A percentile compares a stretch with the other conserved stretches of the same genome.
phyloP scores from a whole-genome alignment of 2,113 vertebrate genomes.

The Condylura cristata region DNA sequence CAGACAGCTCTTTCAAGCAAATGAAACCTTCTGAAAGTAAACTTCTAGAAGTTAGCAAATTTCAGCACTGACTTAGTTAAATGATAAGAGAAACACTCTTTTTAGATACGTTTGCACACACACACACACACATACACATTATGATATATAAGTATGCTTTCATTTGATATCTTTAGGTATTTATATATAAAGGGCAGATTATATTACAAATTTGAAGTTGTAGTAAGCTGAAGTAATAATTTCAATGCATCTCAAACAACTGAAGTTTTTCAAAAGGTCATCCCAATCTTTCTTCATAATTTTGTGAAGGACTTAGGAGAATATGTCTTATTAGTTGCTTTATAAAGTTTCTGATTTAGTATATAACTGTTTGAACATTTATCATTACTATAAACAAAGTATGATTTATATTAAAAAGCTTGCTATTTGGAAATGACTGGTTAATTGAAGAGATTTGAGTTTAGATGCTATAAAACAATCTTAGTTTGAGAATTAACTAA shows the following conservation, averaged over 20 bases:
- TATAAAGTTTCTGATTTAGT: not conserved
- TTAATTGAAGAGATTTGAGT: not conserved
- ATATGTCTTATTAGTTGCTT: not conserved
- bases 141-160: not conserved
- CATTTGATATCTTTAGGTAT: not conserved
- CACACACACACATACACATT: not conserved
- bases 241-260: not conserved
- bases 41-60: slow-evolving; percentile 49
- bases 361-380: not conserved
- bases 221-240: no score
- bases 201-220: not conserved
- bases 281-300: not conserved
- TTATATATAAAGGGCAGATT: not conserved
- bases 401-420: not conserved
- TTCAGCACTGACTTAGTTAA: slow-evolving; percentile 41
- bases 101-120: not conserved
- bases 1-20: accelerated
- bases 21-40: slow-evolving; percentile 67
- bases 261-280: not conserved
- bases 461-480: not conserved
- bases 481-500: not conserved
- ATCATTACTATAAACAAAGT: not conserved
- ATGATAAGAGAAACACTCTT: slow-evolving; percentile 27
- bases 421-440: not conserved
- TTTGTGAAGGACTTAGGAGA: not conserved